Evolutionary conservation across 2,888 invertebrate genomes (phyloP), one percentile per base, ranked within the genome.

Genomic region (Macrophya alboannulata): DNA sequence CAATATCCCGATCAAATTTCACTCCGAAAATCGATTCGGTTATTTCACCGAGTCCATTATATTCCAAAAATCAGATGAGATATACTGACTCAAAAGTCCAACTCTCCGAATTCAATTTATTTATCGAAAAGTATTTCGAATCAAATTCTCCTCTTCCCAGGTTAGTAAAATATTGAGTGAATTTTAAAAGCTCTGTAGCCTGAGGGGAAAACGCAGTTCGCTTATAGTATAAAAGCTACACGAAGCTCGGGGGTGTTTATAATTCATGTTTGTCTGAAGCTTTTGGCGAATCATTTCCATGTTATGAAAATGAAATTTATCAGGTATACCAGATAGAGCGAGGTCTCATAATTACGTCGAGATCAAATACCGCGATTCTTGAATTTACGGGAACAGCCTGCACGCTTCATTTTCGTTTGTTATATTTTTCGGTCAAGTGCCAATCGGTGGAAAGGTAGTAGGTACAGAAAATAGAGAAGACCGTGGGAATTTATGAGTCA

Each of bases 401-500:
- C 31, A 31, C 1, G 31, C 31, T 48, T 12, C 55, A 5, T 55
- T 15, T 68, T 62, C 6, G 1, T 68, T 21, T 21, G 17, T 45
- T 74, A 74, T 45, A 74, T 45, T n/a, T 74, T 8, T 25, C 17
- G 77, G 37, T 77, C 51, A 31, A 77, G 51, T 77, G 77, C 51
- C 77, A 55, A 77, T 76, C 48, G 43, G 51, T 10, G 48, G 12
- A 25, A 3, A 17, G 62, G 31, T 31, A 31, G 21, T 68, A 48
- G 21, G 25, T 62, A 62, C 6, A 68, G 17, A 68, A 17, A 71
- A 68, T 40, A 37, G 4, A 40, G 40, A 40, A 43, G 31, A 43
- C 17, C 68, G 31, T 43, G 15, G 31, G 68, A 25, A 48, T 81
- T 81, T 62, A 40, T 65, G 81, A 81, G 81, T 45, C 81, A 81